Percentiles rank a stretch among this genome's conserved stretches.
phyloP scores from a whole-genome alignment of 2,113 vertebrate species.

The Datnioides undecimradiatus region DNA sequence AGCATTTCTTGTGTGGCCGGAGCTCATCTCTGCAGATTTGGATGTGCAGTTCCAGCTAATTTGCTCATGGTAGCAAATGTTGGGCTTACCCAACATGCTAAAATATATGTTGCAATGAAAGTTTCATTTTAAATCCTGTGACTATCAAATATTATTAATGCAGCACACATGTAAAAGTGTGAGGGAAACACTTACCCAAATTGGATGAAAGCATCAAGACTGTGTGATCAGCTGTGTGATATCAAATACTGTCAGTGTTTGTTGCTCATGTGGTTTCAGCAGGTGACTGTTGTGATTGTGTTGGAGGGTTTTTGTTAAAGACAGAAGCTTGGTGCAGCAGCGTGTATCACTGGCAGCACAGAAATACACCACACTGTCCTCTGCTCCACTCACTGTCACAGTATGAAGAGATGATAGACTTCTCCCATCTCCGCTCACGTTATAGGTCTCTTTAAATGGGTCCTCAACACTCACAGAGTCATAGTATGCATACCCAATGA shows the following conservation, averaged over 20 bases:
- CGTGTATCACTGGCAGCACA: constrained; percentile 18
- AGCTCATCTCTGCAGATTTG: too few relatives aligned
- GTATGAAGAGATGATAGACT: not conserved
- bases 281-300: not conserved
- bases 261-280: not conserved
- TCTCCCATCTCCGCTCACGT: not conserved
- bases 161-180: too few relatives aligned
- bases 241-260: too few relatives aligned
- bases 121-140: too few relatives aligned
- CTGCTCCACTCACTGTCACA: not conserved
- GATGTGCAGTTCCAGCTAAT: too few relatives aligned
- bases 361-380: not conserved
- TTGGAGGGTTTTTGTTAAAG: not conserved
- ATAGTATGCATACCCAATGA: not conserved
- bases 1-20: too few relatives aligned
- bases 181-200: too few relatives aligned
- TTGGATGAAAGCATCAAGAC: too few relatives aligned
- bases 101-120: too few relatives aligned
- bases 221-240: not conserved
- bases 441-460: not conserved
- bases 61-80: too few relatives aligned
- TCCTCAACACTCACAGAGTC: not conserved
- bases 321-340: not conserved
- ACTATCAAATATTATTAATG: too few relatives aligned
- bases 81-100: too few relatives aligned